Percentiles rank a stretch among this genome's conserved stretches.
These are phyloP conservation scores for Lepidurus apus DNA, from an alignment of 1,140 invertebrate genomes.

Conservation along the genomic window DNA sequence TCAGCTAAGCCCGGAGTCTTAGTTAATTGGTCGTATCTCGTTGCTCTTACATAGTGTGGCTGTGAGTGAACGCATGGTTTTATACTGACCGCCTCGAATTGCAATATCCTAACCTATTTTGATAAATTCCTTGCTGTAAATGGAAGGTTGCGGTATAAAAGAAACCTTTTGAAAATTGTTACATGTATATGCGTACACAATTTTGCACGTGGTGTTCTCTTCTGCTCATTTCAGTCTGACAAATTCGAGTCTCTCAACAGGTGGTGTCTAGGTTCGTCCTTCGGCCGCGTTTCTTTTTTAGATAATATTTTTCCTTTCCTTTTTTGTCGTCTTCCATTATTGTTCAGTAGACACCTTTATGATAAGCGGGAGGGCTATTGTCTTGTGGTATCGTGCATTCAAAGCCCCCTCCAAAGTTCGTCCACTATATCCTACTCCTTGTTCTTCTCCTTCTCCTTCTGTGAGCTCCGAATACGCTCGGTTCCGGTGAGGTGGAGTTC, in stretches of 20 bases:
- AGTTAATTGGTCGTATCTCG: not conserved
- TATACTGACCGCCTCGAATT: slow-evolving; percentile 4
- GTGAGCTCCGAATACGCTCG: not conserved
- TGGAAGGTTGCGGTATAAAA: not conserved
- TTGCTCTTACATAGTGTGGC: not conserved
- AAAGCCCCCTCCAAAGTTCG: slow-evolving; percentile 1
- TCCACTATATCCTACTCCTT: not conserved
- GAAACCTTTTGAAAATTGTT: not conserved
- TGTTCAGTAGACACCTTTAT: not conserved
- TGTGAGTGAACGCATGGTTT: slow-evolving; percentile 1
- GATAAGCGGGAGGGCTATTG: not conserved
- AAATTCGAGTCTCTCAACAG: not conserved
- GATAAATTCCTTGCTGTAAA: not conserved
- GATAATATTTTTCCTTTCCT: not conserved
- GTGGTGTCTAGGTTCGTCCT: not conserved
- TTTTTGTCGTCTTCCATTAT: not conserved
- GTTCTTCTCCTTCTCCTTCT: slow-evolving; percentile 8
- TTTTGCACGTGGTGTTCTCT: not conserved
- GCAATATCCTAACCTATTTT: not conserved
- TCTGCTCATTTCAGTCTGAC: not conserved
- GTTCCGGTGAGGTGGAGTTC: slow-evolving; percentile 17
- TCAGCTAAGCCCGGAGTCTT: not conserved
- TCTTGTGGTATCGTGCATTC: slow-evolving; percentile 9
- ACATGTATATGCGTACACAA: not conserved
- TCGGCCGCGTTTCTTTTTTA: not conserved